Conservation (phyloP, 92 coral and sea anemone species). For the Parazoanthus swiftii region DNA sequence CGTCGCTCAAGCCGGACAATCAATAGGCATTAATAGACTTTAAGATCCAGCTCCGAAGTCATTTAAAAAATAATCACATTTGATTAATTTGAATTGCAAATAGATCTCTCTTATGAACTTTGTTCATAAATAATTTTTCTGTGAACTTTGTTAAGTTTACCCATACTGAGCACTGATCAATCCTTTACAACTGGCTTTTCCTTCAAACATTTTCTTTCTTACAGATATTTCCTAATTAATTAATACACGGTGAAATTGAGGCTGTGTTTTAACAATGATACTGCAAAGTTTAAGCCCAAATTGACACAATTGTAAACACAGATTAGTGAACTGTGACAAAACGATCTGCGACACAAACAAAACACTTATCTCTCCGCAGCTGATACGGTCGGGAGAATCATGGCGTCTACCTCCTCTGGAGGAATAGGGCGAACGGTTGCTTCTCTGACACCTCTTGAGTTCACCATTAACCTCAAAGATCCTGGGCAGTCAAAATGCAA, state of each 20-base stretch:
- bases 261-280: background rate
- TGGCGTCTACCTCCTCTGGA: conserved; percentile 6
- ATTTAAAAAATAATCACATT: too few relatives aligned
- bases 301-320: conserved; percentile 29
- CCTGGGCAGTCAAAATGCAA: conserved; percentile 16
- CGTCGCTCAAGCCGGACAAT: too few relatives aligned
- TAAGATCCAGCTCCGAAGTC: too few relatives aligned
- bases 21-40: too few relatives aligned
- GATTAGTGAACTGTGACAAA: conserved; percentile 27
- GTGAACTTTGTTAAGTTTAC: too few relatives aligned
- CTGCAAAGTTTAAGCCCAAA: background rate
- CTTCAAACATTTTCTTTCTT: background rate
- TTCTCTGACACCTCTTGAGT: conserved; percentile 11
- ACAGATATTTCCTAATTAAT: background rate
- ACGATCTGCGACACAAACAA: background rate
- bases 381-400: background rate
- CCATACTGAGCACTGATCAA: background rate
- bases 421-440: background rate
- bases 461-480: conserved; percentile 23
- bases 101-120: background rate
- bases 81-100: background rate
- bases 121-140: background rate
- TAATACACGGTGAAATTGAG: background rate
- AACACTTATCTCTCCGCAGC: background rate
- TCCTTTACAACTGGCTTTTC: background rate